Base-by-base conservation (phyloP, 2,797 vertebrate species). In the Alexandromys oeconomus region DNA sequence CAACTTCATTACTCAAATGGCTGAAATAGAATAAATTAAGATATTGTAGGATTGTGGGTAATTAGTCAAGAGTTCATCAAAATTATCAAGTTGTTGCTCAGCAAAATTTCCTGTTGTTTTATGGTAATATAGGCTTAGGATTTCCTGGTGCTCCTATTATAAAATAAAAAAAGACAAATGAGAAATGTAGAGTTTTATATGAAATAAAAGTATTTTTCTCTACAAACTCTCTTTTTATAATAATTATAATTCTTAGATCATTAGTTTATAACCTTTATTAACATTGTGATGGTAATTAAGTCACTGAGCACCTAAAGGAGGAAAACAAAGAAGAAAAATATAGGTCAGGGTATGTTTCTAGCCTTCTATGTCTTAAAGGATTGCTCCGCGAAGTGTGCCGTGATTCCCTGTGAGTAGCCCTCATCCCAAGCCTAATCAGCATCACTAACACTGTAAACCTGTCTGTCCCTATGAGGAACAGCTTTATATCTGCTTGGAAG, bases 391-490 rank as follows among this genome's bases (percentile, higher is more conserved):
- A 91, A 92, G 8, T 21, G 21, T 40, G 76, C n/a, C 57, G 21
- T 73, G 48, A 77, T 31, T 93, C 78, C 80, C 59, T 89, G 31
- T 71, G 59, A 91, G 34, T 71, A 40, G 11, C 25, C 27, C 6
- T 73, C 73, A 85, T 95, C 79, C 63, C 12, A 93, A 97, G 29
- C 84, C 73, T 95, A 71, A 92, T 96, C 40, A 92, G 54, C 54
- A 65, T 63, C 95, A 78, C 57, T 94, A 96, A 90, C 48, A 71
- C 79, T 85, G 23, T 91, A 96, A 96, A 96, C 89, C 76, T 96
- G 40, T 84, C 93, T 80, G 0, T 76, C 88, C 79, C 94, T 97
- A 65, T 91, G 91, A 96, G 40, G 27, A 87, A 94, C 63, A 25
- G 40, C 34, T 94, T 96, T 92, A 54, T 15, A 65, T 97, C 54